Conservation (phyloP, 2,888 invertebrate genomes). For the Andricus curvator region DNA sequence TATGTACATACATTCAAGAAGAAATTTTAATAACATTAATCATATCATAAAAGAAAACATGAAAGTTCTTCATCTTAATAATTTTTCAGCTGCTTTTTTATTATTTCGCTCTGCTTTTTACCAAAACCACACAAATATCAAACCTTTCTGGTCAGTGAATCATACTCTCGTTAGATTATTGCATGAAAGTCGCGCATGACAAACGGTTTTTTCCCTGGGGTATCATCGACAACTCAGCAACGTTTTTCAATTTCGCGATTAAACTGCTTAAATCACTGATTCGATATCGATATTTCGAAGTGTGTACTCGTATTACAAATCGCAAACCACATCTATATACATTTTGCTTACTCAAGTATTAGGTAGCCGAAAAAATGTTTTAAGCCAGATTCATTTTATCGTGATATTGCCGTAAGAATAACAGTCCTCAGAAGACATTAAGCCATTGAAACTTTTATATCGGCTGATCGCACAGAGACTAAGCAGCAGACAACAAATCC, state of each 20-base stretch:
- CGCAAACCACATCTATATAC: too few species aligned
- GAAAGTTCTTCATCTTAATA: neutral
- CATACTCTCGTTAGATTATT: neutral
- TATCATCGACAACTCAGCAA: constrained; percentile 42
- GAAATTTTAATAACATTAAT: neutral
- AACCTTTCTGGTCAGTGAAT: neutral
- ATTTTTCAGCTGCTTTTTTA: neutral
- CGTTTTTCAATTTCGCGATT: constrained; percentile 44
- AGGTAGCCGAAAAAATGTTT: constrained; percentile 15
- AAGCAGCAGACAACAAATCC: constrained; percentile 7
- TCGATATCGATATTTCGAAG: constrained; percentile 39
- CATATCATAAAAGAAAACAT: too few species aligned
- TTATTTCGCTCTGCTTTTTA: neutral
- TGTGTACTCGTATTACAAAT: constrained; percentile 2
- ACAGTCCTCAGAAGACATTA: neutral
- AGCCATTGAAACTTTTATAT: constrained; percentile 1
- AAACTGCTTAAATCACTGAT: neutral
- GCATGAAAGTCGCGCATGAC: constrained; percentile 27
- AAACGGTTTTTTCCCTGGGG: constrained; percentile 33
- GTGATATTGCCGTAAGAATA: constrained; percentile 18
- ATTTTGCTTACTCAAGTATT: neutral
- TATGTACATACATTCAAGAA: neutral
- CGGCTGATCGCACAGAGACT: constrained; percentile 9
- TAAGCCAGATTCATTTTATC: constrained; percentile 1
- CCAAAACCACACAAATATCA: neutral